These are phyloP conservation scores for Meghimatium bilineatum DNA, from an alignment of 2,888 invertebrate species.

Conservation along the genomic window DNA sequence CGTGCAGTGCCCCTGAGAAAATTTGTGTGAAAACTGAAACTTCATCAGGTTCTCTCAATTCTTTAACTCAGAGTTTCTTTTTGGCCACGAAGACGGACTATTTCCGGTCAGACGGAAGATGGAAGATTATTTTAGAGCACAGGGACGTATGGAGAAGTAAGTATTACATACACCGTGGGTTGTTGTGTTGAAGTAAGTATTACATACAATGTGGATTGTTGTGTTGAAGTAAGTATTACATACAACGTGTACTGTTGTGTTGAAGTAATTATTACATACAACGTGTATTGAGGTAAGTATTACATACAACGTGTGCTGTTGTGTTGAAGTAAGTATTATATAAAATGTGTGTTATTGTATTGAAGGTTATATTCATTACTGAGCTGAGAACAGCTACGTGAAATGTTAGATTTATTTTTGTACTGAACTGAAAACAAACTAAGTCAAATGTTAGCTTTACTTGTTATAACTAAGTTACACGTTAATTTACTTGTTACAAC, in stretches of 20 bases:
- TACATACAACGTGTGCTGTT: neutral
- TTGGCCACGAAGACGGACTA: constrained; percentile 69
- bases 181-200: constrained; percentile 64
- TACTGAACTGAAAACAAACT: too few species aligned
- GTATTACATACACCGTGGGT: constrained; percentile 35
- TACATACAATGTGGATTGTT: neutral
- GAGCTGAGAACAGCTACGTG: too few species aligned
- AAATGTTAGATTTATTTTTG: too few species aligned
- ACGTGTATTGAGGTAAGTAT: constrained; percentile 62
- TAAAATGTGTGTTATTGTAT: neutral
- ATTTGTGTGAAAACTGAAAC: constrained; percentile 48
- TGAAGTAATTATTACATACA: constrained; percentile 60
- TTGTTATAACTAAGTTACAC: too few species aligned
- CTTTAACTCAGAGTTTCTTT: constrained; percentile 67
- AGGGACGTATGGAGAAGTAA: constrained; percentile 69
- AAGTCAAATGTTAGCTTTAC: too few species aligned
- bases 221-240: constrained; percentile 63
- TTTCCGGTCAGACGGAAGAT: constrained; percentile 69
- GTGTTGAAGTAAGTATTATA: constrained; percentile 63
- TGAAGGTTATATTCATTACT: too few species aligned
- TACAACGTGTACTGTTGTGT: neutral
- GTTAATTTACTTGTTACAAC: too few species aligned
- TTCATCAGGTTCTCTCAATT: constrained; percentile 62
- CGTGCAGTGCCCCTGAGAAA: constrained; percentile 54
- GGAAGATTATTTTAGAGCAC: constrained; percentile 65